Conservation (phyloP, 2,113 vertebrate species). For the Dromas ardeola region DNA sequence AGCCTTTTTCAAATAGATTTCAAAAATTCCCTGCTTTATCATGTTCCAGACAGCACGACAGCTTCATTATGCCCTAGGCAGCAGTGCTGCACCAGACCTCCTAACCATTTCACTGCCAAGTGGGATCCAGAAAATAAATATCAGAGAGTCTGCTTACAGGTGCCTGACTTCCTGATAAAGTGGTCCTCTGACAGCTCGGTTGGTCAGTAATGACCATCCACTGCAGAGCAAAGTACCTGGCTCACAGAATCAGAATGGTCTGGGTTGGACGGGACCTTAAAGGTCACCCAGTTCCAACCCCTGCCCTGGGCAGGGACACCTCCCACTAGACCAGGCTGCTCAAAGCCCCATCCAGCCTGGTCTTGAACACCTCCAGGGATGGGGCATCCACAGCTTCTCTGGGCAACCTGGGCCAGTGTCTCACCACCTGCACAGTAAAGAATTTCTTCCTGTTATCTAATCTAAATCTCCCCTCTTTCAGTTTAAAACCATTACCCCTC, state of each 20-base stretch:
- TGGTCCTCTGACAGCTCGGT: neutral
- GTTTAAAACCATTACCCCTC: neutral
- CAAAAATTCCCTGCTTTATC: neutral
- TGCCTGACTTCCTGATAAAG: neutral
- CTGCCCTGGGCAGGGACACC: neutral
- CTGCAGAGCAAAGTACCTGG: neutral
- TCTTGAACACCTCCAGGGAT: neutral
- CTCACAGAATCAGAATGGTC: neutral
- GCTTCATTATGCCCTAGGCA: neutral
- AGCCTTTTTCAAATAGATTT: neutral
- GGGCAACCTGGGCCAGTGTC: neutral
- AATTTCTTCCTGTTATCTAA: neutral
- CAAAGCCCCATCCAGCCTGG: neutral
- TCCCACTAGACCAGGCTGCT: neutral
- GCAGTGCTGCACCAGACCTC: neutral
- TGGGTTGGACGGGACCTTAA: too few species aligned
- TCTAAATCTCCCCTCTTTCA: neutral
- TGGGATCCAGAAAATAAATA: neutral
- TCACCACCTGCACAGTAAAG: neutral
- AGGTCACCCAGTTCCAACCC: too few species aligned
- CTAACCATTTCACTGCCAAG: neutral
- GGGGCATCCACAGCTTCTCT: neutral
- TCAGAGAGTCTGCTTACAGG: neutral
- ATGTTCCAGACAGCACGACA: neutral
- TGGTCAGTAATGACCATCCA: too few species aligned